phyloP scores from a whole-genome alignment of 2,113 vertebrate genomes.

The Bambusicola thoracicus region DNA sequence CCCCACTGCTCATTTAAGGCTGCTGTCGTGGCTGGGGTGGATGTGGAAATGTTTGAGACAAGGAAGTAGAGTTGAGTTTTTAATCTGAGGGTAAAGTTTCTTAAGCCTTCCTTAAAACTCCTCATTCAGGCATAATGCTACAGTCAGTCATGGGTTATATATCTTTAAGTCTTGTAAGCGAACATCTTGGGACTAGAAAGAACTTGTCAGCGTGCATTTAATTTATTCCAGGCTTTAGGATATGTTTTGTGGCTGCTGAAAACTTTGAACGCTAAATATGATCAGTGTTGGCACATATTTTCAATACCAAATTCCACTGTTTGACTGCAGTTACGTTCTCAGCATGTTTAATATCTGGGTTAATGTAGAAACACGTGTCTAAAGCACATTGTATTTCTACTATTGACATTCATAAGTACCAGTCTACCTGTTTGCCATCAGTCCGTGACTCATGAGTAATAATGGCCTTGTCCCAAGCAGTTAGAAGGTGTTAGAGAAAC shows the following conservation, averaged over 20 bases:
- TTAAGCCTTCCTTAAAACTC: slow-evolving; percentile 11
- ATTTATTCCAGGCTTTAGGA: slow-evolving; percentile 41
- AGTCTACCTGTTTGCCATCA: neutral
- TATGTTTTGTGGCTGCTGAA: neutral
- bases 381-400: neutral
- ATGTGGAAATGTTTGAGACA: slow-evolving; percentile 12
- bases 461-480: neutral
- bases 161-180: slow-evolving; percentile 24
- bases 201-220: slow-evolving; percentile 51
- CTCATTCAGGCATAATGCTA: slow-evolving; percentile 20
- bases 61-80: neutral
- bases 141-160: neutral
- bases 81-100: slow-evolving; percentile 25
- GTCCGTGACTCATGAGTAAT: neutral
- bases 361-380: neutral
- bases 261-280: slow-evolving; percentile 24
- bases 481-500: neutral
- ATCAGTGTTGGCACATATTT: neutral
- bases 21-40: neutral
- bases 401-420: neutral
- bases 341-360: neutral
- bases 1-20: neutral
- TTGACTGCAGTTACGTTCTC: neutral
- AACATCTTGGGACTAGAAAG: slow-evolving; percentile 19
- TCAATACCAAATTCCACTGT: neutral